Base-by-base conservation (phyloP, 2,888 invertebrate genomes). In the Rotaria macrura region DNA sequence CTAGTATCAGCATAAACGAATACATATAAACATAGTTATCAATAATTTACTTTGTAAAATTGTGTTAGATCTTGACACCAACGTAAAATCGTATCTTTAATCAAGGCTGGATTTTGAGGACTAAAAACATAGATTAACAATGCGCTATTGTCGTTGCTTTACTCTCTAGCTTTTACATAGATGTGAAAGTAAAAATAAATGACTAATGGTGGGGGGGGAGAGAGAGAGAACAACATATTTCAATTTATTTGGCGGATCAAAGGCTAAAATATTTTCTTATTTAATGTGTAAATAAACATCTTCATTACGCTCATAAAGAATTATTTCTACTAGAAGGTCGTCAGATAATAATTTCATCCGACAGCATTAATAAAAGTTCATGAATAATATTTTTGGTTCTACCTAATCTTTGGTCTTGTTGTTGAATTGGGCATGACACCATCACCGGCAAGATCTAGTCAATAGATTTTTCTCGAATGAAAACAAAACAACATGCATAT, bases 31-130 rank as follows among this genome's bases (percentile, higher is more conserved):
- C 5, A 74, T 40, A 38, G 2, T 23, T 74, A 38, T 29, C 2
- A 79, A 12, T 17, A 25, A 79, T 79, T 43, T 79, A 79, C 74
- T 79, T 79, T 79, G 12, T 79, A 79, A 79, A 25, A 79, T 79
- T 79, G 74, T 40, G 74, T 79, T 14, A 79, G 23, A 79, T 79
- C 74, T 79, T 79, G 74, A 79, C 74, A 79, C 74, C 74, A 79
- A 79, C 43, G 74, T 43, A 79, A 79, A 25, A 79, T 79, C 23
- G 20, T 79, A 3, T 79, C 74, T 79, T 79, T 79, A n/a, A 43
- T 79, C 20, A 43, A 9, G 7, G 43, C 12, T 38, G 74, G 43
- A 43, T 40, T 79, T 65, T 65, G 65, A 17, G 34, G 17, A 65
- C 65, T 65, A 34, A 17, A 65, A 6, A 10, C 29, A 49, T 49